Evolutionary conservation across 2,113 vertebrate species (phyloP).

Genomic region (Phylloscopus whistleri): DNA sequence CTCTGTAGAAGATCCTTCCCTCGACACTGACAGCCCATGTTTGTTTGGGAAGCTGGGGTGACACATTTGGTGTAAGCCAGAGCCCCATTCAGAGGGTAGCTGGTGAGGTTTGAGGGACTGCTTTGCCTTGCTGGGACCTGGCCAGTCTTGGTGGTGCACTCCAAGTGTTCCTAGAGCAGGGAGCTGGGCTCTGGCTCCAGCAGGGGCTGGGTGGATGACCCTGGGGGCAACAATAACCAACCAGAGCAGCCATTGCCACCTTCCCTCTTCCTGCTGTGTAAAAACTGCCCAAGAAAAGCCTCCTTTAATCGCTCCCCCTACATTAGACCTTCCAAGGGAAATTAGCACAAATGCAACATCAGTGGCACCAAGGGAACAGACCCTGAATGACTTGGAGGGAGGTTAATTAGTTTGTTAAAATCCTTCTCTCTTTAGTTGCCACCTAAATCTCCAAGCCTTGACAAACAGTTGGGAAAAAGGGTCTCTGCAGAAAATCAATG

Average conservation of each 20-base stretch:
- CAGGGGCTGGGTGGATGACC: not conserved
- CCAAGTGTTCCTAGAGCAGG: not conserved
- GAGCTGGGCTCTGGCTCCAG: not conserved
- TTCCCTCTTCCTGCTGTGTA: not conserved
- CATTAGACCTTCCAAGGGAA: not conserved
- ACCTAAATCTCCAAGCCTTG: not conserved
- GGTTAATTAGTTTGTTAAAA: not conserved
- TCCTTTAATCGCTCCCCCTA: not conserved
- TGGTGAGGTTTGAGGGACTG: not conserved
- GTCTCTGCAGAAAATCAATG: not conserved
- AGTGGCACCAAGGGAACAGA: not conserved
- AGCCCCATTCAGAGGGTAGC: not conserved
- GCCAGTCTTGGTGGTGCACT: not conserved
- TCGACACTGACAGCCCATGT: rapidly evolving
- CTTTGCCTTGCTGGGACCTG: not conserved
- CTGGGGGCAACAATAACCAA: not conserved
- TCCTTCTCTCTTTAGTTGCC: not conserved
- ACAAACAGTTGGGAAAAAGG: not conserved
- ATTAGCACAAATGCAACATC: not conserved
- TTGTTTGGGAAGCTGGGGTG: not conserved
- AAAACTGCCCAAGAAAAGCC: not conserved
- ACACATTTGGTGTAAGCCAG: not conserved
- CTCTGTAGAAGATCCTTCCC: not conserved
- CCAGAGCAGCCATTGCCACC: not conserved
- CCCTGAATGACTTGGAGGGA: not conserved